Percentiles rank a stretch among this genome's conserved stretches.
Evolutionary conservation across 2,888 invertebrate genomes (phyloP).

Genomic region (Xestia rhomboidea): DNA sequence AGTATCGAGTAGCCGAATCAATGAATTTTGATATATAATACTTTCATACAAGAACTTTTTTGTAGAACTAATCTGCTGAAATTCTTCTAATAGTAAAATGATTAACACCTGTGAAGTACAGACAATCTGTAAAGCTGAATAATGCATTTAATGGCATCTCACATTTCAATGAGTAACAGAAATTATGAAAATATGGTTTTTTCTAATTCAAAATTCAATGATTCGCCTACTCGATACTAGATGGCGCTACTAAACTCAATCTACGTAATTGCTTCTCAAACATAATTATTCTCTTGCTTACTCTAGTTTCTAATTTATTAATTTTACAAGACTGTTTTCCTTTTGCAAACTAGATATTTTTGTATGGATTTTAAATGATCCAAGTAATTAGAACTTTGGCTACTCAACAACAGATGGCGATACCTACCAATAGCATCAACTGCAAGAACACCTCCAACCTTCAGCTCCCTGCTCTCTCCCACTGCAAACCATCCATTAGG

Average conservation of each 20-base stretch:
- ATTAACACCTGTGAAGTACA: background rate
- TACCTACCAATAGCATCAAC: constrained; percentile 92
- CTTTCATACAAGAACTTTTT: background rate
- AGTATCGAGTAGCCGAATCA: no score
- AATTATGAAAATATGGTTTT: background rate
- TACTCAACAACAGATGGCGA: constrained; percentile 56
- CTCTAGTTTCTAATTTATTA: background rate
- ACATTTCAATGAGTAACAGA: background rate
- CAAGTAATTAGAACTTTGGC: background rate
- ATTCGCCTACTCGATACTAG: constrained; percentile 29
- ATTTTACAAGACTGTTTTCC: background rate
- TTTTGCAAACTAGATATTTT: background rate
- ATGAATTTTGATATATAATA: no score
- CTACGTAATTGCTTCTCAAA: background rate
- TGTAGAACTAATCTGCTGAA: background rate
- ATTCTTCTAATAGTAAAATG: background rate
- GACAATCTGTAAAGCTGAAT: background rate
- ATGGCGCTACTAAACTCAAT: constrained; percentile 3
- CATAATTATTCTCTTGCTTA: background rate
- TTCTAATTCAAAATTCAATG: background rate
- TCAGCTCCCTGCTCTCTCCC: constrained; percentile 92
- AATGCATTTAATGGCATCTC: background rate
- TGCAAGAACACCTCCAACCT: constrained; percentile 89
- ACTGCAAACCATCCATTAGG: constrained; percentile 97
- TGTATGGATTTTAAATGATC: background rate